These are phyloP conservation scores for Pseudotriccus pelzelni DNA, from an alignment of 2,797 vertebrate species.

Conservation along the genomic window DNA sequence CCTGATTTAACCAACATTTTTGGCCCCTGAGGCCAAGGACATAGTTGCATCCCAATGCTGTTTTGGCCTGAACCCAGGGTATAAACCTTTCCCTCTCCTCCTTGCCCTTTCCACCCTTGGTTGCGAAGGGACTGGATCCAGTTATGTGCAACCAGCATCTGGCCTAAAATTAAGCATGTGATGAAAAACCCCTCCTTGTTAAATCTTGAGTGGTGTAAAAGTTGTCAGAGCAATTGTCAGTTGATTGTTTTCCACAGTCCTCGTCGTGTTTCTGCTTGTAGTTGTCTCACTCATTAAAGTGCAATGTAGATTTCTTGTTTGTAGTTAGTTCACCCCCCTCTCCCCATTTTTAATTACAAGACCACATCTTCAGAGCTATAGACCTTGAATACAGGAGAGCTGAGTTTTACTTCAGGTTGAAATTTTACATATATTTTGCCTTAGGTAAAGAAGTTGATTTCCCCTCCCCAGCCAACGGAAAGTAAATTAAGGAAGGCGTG, in stretches of 20 bases:
- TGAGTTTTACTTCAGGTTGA: background rate
- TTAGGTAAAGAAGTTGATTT: slow-evolving; percentile 38
- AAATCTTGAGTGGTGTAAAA: background rate
- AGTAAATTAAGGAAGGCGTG: slow-evolving; percentile 15
- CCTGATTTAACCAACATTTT: background rate
- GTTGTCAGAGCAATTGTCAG: background rate
- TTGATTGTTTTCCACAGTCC: background rate
- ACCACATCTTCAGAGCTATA: background rate
- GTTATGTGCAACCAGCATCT: background rate
- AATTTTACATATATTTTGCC: slow-evolving; percentile 30
- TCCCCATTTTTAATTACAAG: background rate
- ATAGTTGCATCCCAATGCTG: background rate
- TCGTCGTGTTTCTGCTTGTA: background rate
- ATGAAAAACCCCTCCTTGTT: background rate
- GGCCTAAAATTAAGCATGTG: background rate
- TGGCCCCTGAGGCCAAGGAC: background rate
- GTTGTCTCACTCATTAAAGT: slow-evolving; percentile 12
- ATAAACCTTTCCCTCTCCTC: background rate
- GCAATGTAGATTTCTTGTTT: background rate
- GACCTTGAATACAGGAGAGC: background rate
- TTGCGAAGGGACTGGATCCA: background rate
- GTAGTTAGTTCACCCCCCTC: fast-evolving
- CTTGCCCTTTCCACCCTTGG: background rate
- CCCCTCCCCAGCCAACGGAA: background rate
- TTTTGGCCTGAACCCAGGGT: background rate